Evolutionary conservation across 2,113 vertebrate genomes (phyloP).

Genomic region (Onychostoma macrolepis): DNA sequence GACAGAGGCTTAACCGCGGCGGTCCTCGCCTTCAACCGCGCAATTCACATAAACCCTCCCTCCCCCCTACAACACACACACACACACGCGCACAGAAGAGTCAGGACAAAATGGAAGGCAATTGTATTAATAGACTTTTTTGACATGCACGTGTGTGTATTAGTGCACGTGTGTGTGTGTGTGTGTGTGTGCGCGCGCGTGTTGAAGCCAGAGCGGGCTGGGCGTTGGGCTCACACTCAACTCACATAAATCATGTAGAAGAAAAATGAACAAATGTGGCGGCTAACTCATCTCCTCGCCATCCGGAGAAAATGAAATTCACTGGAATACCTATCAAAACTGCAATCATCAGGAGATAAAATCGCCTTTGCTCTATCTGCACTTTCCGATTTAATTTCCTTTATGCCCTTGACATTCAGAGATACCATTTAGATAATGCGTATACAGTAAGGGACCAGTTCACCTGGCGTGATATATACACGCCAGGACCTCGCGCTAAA

Average conservation of each 20-base stretch:
- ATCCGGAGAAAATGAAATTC: conserved; percentile 99
- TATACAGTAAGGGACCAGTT: conserved; percentile 95
- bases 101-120: conserved; percentile 51
- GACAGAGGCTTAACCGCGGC: conserved; percentile 68
- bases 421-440: conserved; percentile 99
- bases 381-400: conserved; percentile 99
- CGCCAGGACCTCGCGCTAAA: conserved; percentile 89
- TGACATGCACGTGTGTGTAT: conserved; percentile 36
- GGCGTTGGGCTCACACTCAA: conserved; percentile 87
- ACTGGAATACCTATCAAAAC: conserved; percentile 99
- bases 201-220: conserved; percentile 59
- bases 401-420: conserved; percentile 99
- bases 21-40: conserved; percentile 69
- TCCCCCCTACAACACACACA: not conserved
- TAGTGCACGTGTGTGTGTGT: conserved; percentile 44
- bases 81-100: conserved; percentile 35
- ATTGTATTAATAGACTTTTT: conserved; percentile 6
- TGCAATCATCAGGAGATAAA: conserved; percentile 99
- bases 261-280: conserved; percentile 99
- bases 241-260: conserved; percentile 99
- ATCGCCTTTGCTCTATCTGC: conserved; percentile 99
- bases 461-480: conserved; percentile 86
- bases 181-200: conserved; percentile 10
- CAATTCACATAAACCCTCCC: not conserved
- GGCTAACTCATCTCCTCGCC: conserved; percentile 98